A percentile compares a stretch with the other conserved stretches of the same genome.
These are phyloP conservation scores for Lacerta viridis DNA, from an alignment of 2,797 vertebrate genomes.

Conservation along the genomic window DNA sequence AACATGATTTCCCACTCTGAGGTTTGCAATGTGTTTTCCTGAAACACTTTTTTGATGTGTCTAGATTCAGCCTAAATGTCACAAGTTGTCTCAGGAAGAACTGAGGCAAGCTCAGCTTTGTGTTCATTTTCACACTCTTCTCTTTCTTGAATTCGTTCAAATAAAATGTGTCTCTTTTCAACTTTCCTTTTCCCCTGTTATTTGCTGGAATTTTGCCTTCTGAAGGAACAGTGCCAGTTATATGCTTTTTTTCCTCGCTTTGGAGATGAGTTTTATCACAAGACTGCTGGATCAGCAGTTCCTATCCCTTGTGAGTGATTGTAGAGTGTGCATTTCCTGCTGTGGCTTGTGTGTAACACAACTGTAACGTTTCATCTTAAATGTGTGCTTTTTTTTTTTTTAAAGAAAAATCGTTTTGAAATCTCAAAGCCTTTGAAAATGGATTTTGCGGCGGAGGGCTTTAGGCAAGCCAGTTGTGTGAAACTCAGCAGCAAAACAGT, in stretches of 20 bases:
- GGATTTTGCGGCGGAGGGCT: background rate
- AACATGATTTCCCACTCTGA: too few relatives aligned
- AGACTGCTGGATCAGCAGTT: conserved; percentile 25
- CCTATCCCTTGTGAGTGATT: conserved; percentile 1
- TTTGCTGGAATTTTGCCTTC: conserved; percentile 34
- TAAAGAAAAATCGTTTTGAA: background rate
- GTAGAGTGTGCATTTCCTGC: background rate
- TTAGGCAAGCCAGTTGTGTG: background rate
- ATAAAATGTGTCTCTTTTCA: background rate
- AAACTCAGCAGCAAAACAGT: background rate
- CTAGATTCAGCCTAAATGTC: background rate
- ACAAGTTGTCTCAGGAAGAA: background rate
- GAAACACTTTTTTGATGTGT: background rate
- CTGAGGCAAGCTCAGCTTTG: background rate
- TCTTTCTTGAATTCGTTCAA: conserved; percentile 2
- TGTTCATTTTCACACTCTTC: background rate
- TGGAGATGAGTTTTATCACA: conserved; percentile 21
- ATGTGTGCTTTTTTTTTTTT: background rate
- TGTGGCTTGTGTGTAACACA: background rate
- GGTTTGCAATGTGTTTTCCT: too few relatives aligned
- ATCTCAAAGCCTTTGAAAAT: background rate
- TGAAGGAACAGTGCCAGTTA: conserved; percentile 15
- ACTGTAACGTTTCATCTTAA: conserved; percentile 25
- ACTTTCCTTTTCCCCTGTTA: background rate
- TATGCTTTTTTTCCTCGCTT: background rate